Evolutionary conservation across 2,888 invertebrate genomes (phyloP).

Genomic region (Exocentrus adspersus): DNA sequence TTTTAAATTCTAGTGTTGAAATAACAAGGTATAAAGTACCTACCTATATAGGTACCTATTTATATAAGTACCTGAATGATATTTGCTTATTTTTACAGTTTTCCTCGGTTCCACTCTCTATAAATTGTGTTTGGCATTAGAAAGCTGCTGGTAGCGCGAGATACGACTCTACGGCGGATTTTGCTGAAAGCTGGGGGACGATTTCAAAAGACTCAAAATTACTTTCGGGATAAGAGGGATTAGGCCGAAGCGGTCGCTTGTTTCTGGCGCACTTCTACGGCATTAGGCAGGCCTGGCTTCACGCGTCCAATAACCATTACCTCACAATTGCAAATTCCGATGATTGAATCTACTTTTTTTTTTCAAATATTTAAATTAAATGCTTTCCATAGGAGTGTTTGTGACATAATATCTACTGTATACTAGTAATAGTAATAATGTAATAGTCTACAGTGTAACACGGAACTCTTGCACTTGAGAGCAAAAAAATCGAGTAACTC

Average conservation of each 20-base stretch:
- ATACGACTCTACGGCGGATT: conserved; percentile 61
- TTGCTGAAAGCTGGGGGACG: conserved; percentile 63
- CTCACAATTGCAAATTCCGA: conserved; percentile 26
- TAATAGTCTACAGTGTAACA: too few species aligned
- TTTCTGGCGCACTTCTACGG: conserved; percentile 57
- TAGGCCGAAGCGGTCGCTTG: conserved; percentile 65
- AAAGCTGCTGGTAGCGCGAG: conserved; percentile 56
- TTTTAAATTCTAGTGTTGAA: too few species aligned
- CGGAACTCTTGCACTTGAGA: too few species aligned
- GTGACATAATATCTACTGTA: neutral
- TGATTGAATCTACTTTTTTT: conserved; percentile 24
- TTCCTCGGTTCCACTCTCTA: conserved; percentile 29
- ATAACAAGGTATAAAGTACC: too few species aligned
- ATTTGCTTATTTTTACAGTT: conserved; percentile 12
- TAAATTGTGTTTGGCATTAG: conserved; percentile 32
- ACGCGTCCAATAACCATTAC: conserved; percentile 46
- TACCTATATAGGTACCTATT: too few species aligned
- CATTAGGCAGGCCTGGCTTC: conserved; percentile 61
- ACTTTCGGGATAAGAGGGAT: conserved; percentile 73
- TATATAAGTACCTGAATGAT: neutral
- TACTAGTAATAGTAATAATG: neutral
- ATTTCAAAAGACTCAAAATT: conserved; percentile 73
- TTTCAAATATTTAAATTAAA: conserved; percentile 23
- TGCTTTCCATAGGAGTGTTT: conserved; percentile 1
- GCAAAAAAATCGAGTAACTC: too few species aligned